Percentiles rank a stretch among this genome's conserved stretches.
phyloP scores from a whole-genome alignment of 1,140 invertebrate genomes.

The Drosophila orosa region DNA sequence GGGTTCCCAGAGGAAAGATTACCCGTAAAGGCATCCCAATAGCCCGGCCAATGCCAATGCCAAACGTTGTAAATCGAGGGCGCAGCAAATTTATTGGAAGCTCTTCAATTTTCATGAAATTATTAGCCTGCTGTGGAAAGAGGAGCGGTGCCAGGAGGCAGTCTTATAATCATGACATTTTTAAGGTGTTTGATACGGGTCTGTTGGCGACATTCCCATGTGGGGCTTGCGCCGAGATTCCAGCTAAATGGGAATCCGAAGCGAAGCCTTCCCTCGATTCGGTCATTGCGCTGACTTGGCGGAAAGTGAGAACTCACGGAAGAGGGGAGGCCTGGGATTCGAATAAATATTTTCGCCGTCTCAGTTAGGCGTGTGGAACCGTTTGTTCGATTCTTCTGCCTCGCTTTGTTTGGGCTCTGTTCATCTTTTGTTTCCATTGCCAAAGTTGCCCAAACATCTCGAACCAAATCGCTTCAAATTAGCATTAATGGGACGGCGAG shows the following conservation, averaged over 20 bases:
- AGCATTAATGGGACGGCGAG: slow-evolving; percentile 55
- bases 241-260: slow-evolving; percentile 36
- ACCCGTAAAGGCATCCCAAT: not conserved
- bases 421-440: not conserved
- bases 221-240: not conserved
- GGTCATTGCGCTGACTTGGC: not conserved
- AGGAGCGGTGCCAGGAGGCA: slow-evolving; percentile 3
- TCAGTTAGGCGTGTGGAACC: slow-evolving; percentile 1
- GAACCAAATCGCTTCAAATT: slow-evolving; percentile 51
- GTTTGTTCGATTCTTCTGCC: slow-evolving; percentile 6
- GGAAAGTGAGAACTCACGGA: slow-evolving; percentile 1
- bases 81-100: slow-evolving; percentile 25
- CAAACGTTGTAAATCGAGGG: slow-evolving; percentile 19
- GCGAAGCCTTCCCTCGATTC: not conserved
- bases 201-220: slow-evolving; percentile 51
- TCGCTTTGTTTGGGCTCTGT: slow-evolving; percentile 15
- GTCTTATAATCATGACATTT: slow-evolving; percentile 26
- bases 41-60: slow-evolving; percentile 1
- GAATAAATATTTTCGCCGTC: slow-evolving; percentile 9
- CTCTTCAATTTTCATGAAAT: slow-evolving; percentile 12
- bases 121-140: not conserved
- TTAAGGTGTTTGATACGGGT: slow-evolving; percentile 58
- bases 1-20: not conserved
- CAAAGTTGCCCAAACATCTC: slow-evolving; percentile 21
- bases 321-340: not conserved